phyloP scores from a whole-genome alignment of 2,113 vertebrate genomes.

The Cyrtonyx montezumae region DNA sequence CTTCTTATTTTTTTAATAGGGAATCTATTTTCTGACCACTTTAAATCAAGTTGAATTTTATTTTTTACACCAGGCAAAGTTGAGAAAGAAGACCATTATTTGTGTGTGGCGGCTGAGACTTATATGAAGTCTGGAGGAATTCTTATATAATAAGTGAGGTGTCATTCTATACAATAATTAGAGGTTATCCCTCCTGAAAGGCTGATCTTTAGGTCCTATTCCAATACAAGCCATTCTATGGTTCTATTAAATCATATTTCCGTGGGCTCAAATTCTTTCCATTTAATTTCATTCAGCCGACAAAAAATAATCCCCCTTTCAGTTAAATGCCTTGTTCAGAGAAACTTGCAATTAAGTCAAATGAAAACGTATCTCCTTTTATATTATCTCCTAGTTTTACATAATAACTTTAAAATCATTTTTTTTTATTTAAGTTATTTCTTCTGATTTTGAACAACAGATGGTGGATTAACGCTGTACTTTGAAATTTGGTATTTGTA shows the following conservation, averaged over 20 bases:
- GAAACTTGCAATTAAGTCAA: neutral
- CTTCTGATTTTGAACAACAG: constrained; percentile 38
- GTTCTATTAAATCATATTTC: neutral
- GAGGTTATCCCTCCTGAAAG: neutral
- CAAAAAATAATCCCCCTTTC: neutral
- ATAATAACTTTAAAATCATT: neutral
- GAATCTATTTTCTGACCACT: neutral
- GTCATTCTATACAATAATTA: neutral
- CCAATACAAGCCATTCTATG: too few relatives aligned
- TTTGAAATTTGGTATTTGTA: constrained; percentile 37
- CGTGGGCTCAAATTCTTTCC: neutral
- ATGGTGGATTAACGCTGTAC: constrained; percentile 35
- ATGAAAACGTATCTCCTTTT: neutral
- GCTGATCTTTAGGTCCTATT: too few relatives aligned
- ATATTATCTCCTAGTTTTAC: neutral
- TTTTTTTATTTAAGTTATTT: neutral
- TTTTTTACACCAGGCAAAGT: neutral
- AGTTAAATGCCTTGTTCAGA: neutral
- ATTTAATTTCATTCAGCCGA: neutral
- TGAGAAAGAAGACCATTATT: neutral
- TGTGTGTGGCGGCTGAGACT: neutral
- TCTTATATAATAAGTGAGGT: fast-evolving
- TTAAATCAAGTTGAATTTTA: neutral
- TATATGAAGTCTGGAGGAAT: neutral
- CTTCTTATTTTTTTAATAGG: constrained; percentile 34